These are phyloP conservation scores for Cabera pusaria DNA, from an alignment of 2,888 invertebrate species.

Conservation along the genomic window DNA sequence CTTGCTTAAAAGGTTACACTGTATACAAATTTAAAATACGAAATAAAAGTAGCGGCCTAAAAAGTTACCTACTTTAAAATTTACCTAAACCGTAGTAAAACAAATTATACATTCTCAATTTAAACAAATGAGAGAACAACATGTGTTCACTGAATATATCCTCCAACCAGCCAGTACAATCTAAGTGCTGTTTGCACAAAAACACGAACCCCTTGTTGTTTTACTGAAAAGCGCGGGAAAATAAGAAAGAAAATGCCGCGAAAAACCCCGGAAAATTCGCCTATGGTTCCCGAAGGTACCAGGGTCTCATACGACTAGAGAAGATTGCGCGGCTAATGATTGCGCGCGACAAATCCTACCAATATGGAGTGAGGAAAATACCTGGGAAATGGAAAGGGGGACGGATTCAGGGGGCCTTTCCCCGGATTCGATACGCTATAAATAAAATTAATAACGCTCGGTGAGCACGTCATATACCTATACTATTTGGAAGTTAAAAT, in stretches of 20 bases:
- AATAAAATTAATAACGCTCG: conserved; percentile 8
- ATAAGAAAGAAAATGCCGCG: conserved; percentile 25
- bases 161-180: conserved; percentile 6
- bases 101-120: conserved; percentile 2
- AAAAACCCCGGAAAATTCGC: conserved; percentile 67
- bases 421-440: background rate
- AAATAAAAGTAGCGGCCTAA: too few relatives aligned
- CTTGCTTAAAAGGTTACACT: too few relatives aligned
- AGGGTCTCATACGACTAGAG: conserved; percentile 57
- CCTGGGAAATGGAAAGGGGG: conserved; percentile 72
- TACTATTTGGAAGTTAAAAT: too few relatives aligned
- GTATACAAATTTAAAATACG: too few relatives aligned
- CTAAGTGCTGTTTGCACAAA: conserved; percentile 15
- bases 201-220: conserved; percentile 29
- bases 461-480: too few relatives aligned
- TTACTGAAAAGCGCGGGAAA: background rate
- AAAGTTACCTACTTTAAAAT: too few relatives aligned
- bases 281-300: conserved; percentile 63
- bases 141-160: conserved; percentile 15
- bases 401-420: conserved; percentile 20
- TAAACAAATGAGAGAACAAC: conserved; percentile 6
- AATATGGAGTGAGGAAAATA: conserved; percentile 78
- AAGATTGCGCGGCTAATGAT: conserved; percentile 75
- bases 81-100: conserved; percentile 1
- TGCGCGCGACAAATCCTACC: conserved; percentile 72